These are phyloP conservation scores for Scaptomyza flava DNA, from an alignment of 2,888 invertebrate genomes.

Conservation along the genomic window DNA sequence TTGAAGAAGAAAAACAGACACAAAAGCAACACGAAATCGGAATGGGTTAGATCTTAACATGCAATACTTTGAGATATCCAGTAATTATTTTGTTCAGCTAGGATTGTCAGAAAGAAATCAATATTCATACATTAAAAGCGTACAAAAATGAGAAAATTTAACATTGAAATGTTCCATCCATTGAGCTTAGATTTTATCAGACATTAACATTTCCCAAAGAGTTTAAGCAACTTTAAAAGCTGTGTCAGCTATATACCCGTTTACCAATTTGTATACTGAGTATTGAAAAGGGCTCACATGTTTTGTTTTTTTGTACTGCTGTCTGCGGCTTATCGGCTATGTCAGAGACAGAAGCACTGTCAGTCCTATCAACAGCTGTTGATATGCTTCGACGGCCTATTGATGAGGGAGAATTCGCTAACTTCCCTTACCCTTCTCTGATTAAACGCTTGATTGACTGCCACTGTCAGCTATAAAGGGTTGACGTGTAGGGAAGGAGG, in stretches of 20 bases:
- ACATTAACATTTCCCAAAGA: too few relatives aligned
- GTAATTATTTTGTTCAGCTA: too few relatives aligned
- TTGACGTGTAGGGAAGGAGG: neutral
- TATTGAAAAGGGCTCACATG: neutral
- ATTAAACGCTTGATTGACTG: constrained; percentile 48
- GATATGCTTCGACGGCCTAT: constrained; percentile 32
- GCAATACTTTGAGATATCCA: too few relatives aligned
- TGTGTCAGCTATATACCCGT: neutral
- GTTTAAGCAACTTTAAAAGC: too few relatives aligned
- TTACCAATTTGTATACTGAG: neutral
- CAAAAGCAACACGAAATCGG: too few relatives aligned
- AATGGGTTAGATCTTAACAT: too few relatives aligned
- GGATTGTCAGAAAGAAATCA: too few relatives aligned
- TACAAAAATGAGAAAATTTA: too few relatives aligned
- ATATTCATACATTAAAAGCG: too few relatives aligned
- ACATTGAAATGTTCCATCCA: too few relatives aligned
- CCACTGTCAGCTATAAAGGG: constrained; percentile 20
- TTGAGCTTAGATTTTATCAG: too few relatives aligned
- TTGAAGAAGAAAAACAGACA: neutral
- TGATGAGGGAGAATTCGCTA: constrained; percentile 18
- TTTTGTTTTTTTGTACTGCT: constrained; percentile 4
- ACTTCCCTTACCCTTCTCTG: neutral
- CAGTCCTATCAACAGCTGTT: constrained; percentile 33
- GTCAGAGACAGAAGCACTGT: constrained; percentile 8
- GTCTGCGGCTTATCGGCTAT: constrained; percentile 40